phyloP scores from a whole-genome alignment of 2,797 vertebrate species.

The Hozukius guyotensis region DNA sequence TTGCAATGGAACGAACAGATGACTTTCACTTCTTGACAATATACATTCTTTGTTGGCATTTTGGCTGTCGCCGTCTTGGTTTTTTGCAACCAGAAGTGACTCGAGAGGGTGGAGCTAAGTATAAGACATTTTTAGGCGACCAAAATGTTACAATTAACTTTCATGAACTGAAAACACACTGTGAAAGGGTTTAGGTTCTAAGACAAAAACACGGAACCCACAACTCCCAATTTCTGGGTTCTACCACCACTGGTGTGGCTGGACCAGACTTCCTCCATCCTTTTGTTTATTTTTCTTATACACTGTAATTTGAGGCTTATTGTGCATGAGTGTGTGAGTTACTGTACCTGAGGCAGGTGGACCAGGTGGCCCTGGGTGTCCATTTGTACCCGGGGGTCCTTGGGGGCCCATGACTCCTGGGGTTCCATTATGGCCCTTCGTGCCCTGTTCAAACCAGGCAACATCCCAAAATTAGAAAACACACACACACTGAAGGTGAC shows the following conservation, averaged over 20 bases:
- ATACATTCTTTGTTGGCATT: no score
- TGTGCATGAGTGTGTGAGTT: not conserved
- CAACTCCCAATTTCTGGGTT: no score
- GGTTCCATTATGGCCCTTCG: constrained; percentile 87
- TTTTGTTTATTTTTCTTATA: not conserved
- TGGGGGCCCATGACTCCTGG: constrained; percentile 86
- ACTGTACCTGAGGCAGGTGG: constrained; percentile 85
- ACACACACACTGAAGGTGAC: constrained; percentile 13
- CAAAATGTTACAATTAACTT: no score
- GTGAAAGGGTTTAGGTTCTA: no score
- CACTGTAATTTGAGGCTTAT: not conserved
- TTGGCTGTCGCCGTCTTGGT: no score
- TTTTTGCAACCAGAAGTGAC: no score
- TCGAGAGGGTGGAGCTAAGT: no score
- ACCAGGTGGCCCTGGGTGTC: constrained; percentile 90
- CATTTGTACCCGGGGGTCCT: constrained; percentile 88
- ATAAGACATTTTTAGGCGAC: no score
- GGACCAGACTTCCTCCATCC: not conserved
- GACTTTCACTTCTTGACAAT: no score
- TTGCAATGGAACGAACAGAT: no score
- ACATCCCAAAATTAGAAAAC: constrained; percentile 12
- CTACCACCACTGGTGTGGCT: not conserved
- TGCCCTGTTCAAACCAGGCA: constrained; percentile 81
- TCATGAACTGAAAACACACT: no score
- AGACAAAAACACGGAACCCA: no score